Conservation (phyloP, 2,113 vertebrate genomes). For the Serilophus lunatus region DNA sequence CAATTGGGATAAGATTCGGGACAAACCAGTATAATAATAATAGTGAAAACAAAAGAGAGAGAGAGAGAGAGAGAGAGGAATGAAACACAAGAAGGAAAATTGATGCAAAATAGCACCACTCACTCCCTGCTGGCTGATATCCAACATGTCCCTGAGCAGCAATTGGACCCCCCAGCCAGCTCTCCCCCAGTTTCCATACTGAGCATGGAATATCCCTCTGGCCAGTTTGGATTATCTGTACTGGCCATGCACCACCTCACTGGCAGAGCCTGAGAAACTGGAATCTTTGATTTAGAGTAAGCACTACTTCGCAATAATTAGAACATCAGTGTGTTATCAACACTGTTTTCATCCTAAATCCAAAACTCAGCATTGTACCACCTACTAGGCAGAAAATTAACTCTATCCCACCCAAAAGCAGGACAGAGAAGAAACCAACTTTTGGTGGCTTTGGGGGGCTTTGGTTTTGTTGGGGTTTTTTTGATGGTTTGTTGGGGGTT, state of each 20-base stretch:
- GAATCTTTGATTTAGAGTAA: background rate
- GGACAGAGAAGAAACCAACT: background rate
- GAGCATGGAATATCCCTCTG: background rate
- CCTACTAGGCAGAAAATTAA: background rate
- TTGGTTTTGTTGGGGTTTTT: too few relatives aligned
- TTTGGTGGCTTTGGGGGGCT: too few relatives aligned
- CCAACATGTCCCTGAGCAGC: background rate
- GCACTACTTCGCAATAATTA: background rate
- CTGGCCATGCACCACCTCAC: background rate
- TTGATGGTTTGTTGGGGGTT: background rate
- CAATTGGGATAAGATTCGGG: background rate
- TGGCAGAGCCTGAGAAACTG: background rate
- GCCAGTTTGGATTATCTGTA: background rate
- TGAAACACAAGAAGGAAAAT: background rate
- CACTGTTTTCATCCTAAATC: background rate
- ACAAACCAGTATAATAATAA: background rate
- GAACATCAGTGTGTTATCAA: background rate
- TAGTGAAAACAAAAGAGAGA: background rate
- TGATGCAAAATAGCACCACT: background rate
- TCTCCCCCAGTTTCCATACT: background rate
- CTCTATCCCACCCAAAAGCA: background rate
- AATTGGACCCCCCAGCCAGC: background rate
- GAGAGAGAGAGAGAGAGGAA: background rate
- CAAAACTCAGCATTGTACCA: background rate
- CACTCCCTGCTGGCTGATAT: background rate